Evolutionary conservation across 2,113 vertebrate genomes (phyloP), one percentile per base, ranked within the genome.

Genomic region (Phainopepla nitens): DNA sequence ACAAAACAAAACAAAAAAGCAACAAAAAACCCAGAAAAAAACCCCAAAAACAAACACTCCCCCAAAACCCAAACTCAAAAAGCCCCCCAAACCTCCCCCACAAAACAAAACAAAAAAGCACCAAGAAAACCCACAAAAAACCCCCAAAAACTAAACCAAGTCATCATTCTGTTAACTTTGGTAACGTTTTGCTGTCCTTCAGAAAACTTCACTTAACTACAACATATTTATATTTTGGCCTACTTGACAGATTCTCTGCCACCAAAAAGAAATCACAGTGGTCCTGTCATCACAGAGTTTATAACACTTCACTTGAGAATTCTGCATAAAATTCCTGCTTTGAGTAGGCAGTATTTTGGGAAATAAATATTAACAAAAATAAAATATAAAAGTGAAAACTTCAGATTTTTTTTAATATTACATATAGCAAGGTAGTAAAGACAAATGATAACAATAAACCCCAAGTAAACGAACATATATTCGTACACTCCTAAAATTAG

Each of bases 401-500:
- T 42, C 24, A 7, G 15, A 6, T 21, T 75, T 60, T 25, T 22
- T 8, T 5, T 49, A 72, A 24, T 33, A 68, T 23, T 61, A 65
- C 7, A 61, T 11, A 60, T 5, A 72, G 10, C 2, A 47, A 44
- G 4, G 4, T 15, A 64, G 6, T 56, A 69, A 88, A 80, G 31
- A 66, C 4, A 77, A 80, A 65, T 11, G 5, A 51, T 24, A 33
- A 57, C 51, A 68, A 54, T 7, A 33, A 68, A 62, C n/a, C 4
- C 8, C 10, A 54, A 68, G 20, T 15, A 73, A 76, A 57, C 15
- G 75, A 94, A 85, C 42, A 94, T 86, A 61, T 21, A 91, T 12
- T 86, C 22, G 91, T 90, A 44, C 39, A 77, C 53, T 91, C 80
- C 87, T 65, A 89, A 91, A 90, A 93, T 85, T 75, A 89, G 45